A percentile compares a stretch with the other conserved stretches of the same genome.
phyloP scores from a whole-genome alignment of 92 coral and sea anemone genomes.

The Epizoanthus illoricatus region DNA sequence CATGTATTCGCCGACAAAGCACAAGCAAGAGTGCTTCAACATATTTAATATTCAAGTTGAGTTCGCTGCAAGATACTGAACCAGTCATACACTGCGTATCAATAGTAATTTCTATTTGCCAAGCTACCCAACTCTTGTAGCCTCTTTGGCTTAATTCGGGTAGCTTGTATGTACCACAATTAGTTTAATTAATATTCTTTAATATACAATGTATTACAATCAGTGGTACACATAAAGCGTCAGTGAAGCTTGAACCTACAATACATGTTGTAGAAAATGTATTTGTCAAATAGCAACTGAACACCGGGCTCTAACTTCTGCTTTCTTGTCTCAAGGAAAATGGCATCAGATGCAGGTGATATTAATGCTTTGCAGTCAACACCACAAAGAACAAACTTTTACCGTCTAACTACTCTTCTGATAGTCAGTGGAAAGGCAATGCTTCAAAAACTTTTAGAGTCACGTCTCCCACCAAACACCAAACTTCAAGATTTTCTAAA shows the following conservation, averaged over 20 bases:
- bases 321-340: background rate
- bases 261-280: background rate
- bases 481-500: conserved; percentile 9
- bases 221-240: too few species aligned
- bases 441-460: background rate
- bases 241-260: background rate
- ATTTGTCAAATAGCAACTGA: background rate
- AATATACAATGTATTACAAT: too few species aligned
- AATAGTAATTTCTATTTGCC: too few species aligned
- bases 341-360: background rate
- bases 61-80: too few species aligned
- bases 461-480: conserved; percentile 15
- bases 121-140: too few species aligned
- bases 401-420: conserved; percentile 10
- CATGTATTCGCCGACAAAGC: too few species aligned
- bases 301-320: background rate
- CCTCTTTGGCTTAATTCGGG: too few species aligned
- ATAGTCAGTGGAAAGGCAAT: conserved; percentile 17
- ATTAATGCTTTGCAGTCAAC: background rate
- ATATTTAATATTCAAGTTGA: too few species aligned
- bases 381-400: conserved; percentile 13
- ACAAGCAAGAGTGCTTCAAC: too few species aligned
- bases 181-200: too few species aligned
- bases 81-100: too few species aligned
- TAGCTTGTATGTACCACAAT: too few species aligned